Evolutionary conservation across 2,888 invertebrate species (phyloP).

Genomic region (Drosophila recens): DNA sequence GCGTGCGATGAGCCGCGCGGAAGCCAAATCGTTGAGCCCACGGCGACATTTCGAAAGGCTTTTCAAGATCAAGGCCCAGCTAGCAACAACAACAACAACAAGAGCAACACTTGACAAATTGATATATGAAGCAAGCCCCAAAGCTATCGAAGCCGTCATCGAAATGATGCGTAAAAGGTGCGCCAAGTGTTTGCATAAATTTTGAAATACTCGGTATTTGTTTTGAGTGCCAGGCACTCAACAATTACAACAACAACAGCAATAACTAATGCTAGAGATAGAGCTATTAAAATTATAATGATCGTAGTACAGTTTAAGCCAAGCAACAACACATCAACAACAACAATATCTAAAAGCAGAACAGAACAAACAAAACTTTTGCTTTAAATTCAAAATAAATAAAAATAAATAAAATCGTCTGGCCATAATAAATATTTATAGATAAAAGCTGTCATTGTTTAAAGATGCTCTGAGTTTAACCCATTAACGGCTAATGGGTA

Average conservation of each 20-base stretch:
- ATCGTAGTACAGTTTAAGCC: constrained; percentile 40
- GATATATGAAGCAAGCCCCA: constrained; percentile 68
- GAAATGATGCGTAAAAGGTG: constrained; percentile 70
- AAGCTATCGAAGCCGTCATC: constrained; percentile 38
- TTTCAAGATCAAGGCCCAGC: constrained; percentile 75
- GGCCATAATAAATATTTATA: constrained; percentile 70
- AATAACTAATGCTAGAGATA: constrained; percentile 39
- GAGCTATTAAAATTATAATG: constrained; percentile 50
- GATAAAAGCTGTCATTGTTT: constrained; percentile 63
- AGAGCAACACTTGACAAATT: constrained; percentile 62
- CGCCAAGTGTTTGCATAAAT: constrained; percentile 74
- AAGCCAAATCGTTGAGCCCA: constrained; percentile 47
- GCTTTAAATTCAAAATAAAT: constrained; percentile 70
- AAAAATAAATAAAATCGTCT: constrained; percentile 65
- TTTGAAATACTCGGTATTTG: constrained; percentile 62
- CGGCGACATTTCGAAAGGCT: constrained; percentile 76
- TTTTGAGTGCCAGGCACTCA: constrained; percentile 70
- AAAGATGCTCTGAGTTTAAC: constrained; percentile 63
- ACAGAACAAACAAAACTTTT: constrained; percentile 41
- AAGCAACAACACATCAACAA: background rate
- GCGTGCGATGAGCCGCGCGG: constrained; percentile 68
- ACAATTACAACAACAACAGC: constrained; percentile 36
- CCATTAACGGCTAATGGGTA: too few relatives aligned
- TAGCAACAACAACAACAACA: constrained; percentile 20
- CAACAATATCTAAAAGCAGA: constrained; percentile 39